Percentiles rank a stretch among this genome's conserved stretches.
Evolutionary conservation across 2,888 invertebrate species (phyloP).

Genomic region (Cosmia trapezina): DNA sequence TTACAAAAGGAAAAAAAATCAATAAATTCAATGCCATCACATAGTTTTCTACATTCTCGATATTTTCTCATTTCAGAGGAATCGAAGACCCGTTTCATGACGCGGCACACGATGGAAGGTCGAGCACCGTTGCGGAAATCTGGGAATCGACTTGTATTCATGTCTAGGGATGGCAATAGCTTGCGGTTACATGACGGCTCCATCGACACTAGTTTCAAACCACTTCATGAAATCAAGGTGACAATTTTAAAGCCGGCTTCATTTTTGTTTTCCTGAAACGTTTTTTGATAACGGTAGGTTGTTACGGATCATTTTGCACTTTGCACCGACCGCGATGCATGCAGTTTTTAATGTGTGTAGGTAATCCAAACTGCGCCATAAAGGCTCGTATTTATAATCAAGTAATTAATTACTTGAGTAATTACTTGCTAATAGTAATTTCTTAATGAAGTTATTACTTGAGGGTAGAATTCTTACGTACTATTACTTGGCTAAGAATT

Average conservation of each 20-base stretch:
- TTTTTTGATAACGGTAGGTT: too few relatives aligned
- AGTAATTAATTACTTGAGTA: too few relatives aligned
- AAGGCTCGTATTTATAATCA: too few relatives aligned
- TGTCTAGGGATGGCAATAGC: conserved; percentile 89
- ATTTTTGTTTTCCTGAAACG: too few relatives aligned
- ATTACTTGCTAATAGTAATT: too few relatives aligned
- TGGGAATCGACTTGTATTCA: conserved; percentile 85
- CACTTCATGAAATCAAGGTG: conserved; percentile 89
- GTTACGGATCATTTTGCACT: background rate
- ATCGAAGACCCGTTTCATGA: conserved; percentile 84
- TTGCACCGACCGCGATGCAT: background rate
- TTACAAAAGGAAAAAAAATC: too few relatives aligned
- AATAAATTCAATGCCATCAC: background rate
- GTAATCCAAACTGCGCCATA: background rate
- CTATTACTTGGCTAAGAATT: too few relatives aligned
- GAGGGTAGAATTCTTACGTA: too few relatives aligned
- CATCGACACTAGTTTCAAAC: conserved; percentile 85
- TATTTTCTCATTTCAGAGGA: conserved; percentile 74
- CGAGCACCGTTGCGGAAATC: conserved; percentile 88
- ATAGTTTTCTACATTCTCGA: background rate
- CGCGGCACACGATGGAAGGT: conserved; percentile 89
- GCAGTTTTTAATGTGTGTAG: background rate
- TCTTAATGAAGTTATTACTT: too few relatives aligned
- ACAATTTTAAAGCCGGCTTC: background rate
- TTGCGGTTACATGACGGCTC: conserved; percentile 89